These are phyloP conservation scores for Empis stercorea DNA, from an alignment of 2,888 invertebrate genomes.

Conservation along the genomic window DNA sequence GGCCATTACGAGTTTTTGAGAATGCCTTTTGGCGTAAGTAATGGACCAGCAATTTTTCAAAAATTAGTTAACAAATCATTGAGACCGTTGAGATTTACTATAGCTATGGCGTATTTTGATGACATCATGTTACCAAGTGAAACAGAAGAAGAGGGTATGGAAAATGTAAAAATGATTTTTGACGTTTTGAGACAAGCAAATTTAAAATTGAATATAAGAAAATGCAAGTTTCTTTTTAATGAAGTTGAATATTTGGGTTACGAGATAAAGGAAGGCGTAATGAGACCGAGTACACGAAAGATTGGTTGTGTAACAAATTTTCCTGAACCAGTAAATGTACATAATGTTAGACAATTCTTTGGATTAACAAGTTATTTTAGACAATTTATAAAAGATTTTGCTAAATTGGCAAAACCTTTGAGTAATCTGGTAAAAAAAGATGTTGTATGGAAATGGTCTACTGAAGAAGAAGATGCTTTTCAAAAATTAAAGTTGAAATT, in stretches of 20 bases:
- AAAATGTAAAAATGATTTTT: not conserved
- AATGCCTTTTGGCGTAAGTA: constrained; percentile 24
- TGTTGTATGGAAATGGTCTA: not conserved
- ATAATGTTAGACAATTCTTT: constrained; percentile 22
- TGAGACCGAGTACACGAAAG: constrained; percentile 12
- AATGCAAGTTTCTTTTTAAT: not conserved
- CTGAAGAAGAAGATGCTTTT: not conserved
- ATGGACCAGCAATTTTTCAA: constrained; percentile 20
- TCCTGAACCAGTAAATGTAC: constrained; percentile 18
- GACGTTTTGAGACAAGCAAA: not conserved
- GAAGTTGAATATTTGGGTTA: not conserved
- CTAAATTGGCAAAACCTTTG: no score
- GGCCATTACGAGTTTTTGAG: constrained; percentile 14
- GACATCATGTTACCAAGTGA: constrained; percentile 16
- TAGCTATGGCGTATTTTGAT: constrained; percentile 16
- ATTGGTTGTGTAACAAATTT: constrained; percentile 18
- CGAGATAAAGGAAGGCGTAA: not conserved
- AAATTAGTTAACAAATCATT: constrained; percentile 13
- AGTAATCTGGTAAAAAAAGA: constrained; percentile 7
- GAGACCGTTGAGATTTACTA: constrained; percentile 2
- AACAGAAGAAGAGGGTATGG: not conserved
- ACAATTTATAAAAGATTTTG: constrained; percentile 23
- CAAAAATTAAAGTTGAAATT: no score
- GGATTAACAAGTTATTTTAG: constrained; percentile 26
- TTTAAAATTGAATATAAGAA: not conserved